Conservation (phyloP, 2,113 vertebrate genomes). For the Sinocyclocheilus anshuiensis region DNA sequence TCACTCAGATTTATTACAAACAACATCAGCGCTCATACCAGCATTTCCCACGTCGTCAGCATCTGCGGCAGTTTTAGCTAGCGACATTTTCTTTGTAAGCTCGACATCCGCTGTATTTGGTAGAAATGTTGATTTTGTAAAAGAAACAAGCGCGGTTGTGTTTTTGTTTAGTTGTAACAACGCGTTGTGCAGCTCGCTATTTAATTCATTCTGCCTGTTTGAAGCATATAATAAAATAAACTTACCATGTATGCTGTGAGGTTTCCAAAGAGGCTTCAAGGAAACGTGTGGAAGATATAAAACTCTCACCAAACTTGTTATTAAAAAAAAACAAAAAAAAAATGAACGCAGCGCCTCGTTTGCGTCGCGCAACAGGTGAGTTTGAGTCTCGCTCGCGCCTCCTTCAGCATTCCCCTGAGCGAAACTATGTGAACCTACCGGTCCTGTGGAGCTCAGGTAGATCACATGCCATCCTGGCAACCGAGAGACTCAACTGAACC, state of each 20-base stretch:
- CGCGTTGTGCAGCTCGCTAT: not conserved
- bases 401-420: not conserved
- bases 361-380: not conserved
- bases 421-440: not conserved
- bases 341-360: not conserved
- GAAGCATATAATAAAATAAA: not conserved
- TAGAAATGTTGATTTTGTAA: not conserved
- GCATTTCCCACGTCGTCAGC: not conserved
- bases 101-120: not conserved
- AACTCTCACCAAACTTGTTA: constrained; percentile 1
- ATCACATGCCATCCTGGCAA: not conserved
- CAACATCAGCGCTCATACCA: not conserved
- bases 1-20: not conserved
- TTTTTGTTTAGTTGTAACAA: not conserved
- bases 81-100: no score
- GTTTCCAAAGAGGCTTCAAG: not conserved
- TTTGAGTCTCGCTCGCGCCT: not conserved
- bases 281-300: not conserved
- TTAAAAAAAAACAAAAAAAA: no score
- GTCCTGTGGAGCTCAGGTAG: not conserved
- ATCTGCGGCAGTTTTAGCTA: not conserved
- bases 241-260: not conserved
- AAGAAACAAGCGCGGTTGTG: not conserved
- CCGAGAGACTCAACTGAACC: not conserved
- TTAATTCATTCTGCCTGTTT: not conserved